These are phyloP conservation scores for Callipepla californica DNA, from an alignment of 2,113 vertebrate species.

Conservation along the genomic window DNA sequence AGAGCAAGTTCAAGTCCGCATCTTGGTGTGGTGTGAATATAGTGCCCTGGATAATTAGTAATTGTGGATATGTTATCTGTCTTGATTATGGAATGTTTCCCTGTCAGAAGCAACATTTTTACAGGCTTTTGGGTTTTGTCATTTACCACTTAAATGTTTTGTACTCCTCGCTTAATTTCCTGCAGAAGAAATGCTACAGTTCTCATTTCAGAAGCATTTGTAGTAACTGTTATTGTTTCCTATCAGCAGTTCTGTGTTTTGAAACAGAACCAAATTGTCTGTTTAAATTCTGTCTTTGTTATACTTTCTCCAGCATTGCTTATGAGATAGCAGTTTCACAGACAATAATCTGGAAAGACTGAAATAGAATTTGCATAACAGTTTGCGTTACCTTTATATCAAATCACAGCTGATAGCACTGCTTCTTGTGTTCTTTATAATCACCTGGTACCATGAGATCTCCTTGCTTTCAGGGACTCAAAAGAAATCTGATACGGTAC, in stretches of 20 bases:
- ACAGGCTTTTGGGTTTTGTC: neutral
- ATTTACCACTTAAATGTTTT: constrained; percentile 20
- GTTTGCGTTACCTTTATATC: constrained; percentile 4
- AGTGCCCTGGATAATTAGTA: neutral
- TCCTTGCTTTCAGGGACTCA: neutral
- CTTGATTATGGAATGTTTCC: neutral
- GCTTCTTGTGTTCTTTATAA: neutral
- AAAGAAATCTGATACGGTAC: neutral
- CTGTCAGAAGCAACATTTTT: constrained; percentile 20
- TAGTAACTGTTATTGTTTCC: constrained; percentile 43
- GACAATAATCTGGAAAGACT: constrained; percentile 22
- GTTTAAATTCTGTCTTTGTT: constrained; percentile 36
- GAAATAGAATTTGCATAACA: neutral
- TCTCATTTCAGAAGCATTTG: constrained; percentile 23
- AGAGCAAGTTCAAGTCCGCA: neutral
- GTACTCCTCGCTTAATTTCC: constrained; percentile 17
- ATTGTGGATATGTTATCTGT: neutral
- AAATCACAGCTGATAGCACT: neutral
- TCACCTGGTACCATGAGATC: neutral
- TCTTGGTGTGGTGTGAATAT: neutral
- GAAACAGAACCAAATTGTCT: constrained; percentile 51
- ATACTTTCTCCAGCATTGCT: constrained; percentile 20
- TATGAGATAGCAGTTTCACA: constrained; percentile 52
- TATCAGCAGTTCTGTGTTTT: constrained; percentile 44
- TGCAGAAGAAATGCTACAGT: neutral